Percentiles rank a stretch among this genome's conserved stretches.
Evolutionary conservation across 2,113 vertebrate genomes (phyloP).

Genomic region (Pogonocichla stellata): DNA sequence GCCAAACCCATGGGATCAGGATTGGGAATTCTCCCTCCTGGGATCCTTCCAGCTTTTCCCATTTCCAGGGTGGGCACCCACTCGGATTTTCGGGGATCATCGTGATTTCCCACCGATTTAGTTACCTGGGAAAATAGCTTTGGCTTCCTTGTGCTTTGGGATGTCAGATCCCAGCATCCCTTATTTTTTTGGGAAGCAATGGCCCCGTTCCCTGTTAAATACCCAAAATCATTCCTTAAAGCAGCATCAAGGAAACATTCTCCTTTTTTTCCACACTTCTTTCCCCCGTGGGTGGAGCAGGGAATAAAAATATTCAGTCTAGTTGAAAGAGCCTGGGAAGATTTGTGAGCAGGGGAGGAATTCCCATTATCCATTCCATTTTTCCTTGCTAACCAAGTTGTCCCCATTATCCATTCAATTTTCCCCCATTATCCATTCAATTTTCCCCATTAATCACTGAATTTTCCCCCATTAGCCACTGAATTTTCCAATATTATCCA

Average conservation of each 20-base stretch:
- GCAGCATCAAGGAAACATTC: not conserved
- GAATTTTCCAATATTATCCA: not conserved
- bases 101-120: fast-evolving
- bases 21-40: fast-evolving
- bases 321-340: not conserved
- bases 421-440: not conserved
- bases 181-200: not conserved
- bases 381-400: not conserved
- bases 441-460: not conserved
- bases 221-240: not conserved
- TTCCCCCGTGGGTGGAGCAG: not conserved
- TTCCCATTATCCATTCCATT: not conserved
- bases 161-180: not conserved
- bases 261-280: not conserved
- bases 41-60: not conserved
- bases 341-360: not conserved
- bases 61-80: fast-evolving
- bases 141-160: not conserved
- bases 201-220: not conserved
- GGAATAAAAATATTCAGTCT: not conserved
- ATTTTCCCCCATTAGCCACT: not conserved
- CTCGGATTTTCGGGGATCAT: fast-evolving
- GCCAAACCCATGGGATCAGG: fast-evolving
- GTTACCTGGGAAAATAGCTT: not conserved
- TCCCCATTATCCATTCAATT: not conserved